Evolutionary conservation across 2,888 invertebrate species (phyloP).

Genomic region (Pristionchus exspectatus): DNA sequence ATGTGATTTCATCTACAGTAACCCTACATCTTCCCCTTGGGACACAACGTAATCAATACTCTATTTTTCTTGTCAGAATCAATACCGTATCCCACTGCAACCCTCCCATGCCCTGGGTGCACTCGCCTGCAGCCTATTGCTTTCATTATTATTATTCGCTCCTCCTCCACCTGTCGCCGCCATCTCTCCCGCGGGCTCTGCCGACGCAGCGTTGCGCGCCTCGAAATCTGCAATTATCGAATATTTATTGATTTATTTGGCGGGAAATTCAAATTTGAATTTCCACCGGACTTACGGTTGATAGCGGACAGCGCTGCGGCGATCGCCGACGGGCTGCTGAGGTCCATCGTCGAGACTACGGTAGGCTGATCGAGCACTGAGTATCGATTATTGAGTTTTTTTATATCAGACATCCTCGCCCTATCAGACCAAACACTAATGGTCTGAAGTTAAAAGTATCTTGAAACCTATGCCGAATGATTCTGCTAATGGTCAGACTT

Average conservation of each 20-base stretch:
- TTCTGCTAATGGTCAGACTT: too few species aligned
- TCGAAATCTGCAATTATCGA: neutral
- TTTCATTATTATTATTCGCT: conserved; percentile 4
- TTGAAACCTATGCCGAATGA: neutral
- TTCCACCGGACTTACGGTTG: neutral
- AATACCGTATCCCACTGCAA: neutral
- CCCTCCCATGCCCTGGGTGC: neutral
- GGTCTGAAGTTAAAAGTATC: too few species aligned
- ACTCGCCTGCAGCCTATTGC: conserved; percentile 1
- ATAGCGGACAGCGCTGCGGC: conserved; percentile 42
- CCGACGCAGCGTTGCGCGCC: neutral
- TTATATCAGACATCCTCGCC: neutral
- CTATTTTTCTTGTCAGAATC: too few species aligned
- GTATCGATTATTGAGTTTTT: neutral
- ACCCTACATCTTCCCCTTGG: too few species aligned
- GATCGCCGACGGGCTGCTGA: conserved; percentile 29
- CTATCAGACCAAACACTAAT: too few species aligned
- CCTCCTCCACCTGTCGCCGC: neutral
- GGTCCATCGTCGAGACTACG: conserved; percentile 9
- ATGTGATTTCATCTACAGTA: too few species aligned
- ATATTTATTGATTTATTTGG: neutral
- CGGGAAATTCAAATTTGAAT: neutral
- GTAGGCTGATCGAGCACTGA: neutral
- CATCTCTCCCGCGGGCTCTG: neutral
- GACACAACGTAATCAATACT: neutral